These are phyloP conservation scores for Ctenodactylus gundi DNA, from an alignment of 2,113 vertebrate genomes.

Conservation along the genomic window DNA sequence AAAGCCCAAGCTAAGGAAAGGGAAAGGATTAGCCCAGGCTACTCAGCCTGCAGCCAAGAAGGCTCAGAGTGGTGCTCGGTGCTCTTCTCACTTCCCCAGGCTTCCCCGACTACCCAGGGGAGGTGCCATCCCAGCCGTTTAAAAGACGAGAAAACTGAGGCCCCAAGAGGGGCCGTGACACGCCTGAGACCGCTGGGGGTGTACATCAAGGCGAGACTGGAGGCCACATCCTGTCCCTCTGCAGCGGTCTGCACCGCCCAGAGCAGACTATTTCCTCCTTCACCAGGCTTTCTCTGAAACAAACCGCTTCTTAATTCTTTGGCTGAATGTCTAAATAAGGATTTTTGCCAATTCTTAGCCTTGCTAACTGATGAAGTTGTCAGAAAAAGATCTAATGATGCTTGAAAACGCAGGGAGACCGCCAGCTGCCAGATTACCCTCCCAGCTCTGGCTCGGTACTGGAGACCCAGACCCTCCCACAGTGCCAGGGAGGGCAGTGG, in stretches of 20 bases:
- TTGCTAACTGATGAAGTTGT: conserved; percentile 76
- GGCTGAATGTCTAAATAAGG: conserved; percentile 80
- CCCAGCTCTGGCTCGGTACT: conserved; percentile 45
- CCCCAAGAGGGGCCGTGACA: background rate
- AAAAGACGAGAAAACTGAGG: background rate
- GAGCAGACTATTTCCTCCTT: conserved; percentile 26
- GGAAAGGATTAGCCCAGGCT: background rate
- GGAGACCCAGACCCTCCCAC: conserved; percentile 37
- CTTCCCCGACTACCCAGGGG: background rate
- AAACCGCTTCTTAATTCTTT: conserved; percentile 61
- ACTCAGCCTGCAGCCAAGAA: background rate
- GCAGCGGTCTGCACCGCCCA: background rate
- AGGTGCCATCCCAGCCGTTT: background rate
- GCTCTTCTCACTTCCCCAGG: background rate
- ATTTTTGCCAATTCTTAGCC: conserved; percentile 74
- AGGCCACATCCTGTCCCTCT: background rate
- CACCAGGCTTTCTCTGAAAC: conserved; percentile 62
- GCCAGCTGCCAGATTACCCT: conserved; percentile 72
- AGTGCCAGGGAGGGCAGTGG: background rate
- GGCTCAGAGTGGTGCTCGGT: background rate
- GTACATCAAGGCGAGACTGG: background rate
- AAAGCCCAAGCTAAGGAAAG: background rate
- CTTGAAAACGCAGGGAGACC: conserved; percentile 53
- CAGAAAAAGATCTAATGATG: conserved; percentile 78
- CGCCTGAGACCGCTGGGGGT: fast-evolving